Conservation (phyloP, 2,797 vertebrate species). For the Rhabdophis nuchalis region DNA sequence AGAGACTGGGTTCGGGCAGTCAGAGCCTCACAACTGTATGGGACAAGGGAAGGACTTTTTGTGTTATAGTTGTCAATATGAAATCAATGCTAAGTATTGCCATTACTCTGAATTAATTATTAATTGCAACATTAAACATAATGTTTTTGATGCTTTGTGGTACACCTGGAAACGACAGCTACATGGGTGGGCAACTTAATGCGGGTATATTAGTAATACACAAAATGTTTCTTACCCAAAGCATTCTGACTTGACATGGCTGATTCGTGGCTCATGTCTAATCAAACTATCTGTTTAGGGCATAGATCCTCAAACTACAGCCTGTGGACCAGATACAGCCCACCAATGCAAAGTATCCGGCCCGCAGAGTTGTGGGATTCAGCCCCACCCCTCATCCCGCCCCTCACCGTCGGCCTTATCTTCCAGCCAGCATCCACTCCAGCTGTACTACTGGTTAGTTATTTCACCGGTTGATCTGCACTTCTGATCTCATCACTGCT, state of each 20-base stretch:
- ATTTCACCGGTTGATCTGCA: no score
- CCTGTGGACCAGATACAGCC: no score
- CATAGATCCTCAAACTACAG: no score
- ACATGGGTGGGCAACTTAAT: neutral
- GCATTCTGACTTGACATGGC: neutral
- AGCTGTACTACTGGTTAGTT: no score
- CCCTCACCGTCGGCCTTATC: no score
- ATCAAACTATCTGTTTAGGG: neutral
- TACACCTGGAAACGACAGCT: neutral
- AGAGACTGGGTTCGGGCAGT: neutral
- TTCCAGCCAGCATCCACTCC: no score
- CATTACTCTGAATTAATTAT: neutral
- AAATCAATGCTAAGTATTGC: neutral
- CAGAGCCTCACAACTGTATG: neutral
- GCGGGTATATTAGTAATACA: neutral
- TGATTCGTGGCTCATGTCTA: neutral
- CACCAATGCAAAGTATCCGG: no score
- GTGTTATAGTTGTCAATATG: neutral
- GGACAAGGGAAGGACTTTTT: neutral
- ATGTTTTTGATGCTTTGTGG: neutral
- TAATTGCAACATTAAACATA: neutral
- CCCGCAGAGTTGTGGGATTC: no score
- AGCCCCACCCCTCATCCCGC: no score
- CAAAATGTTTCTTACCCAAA: neutral
- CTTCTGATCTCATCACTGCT: no score